Base-by-base conservation (phyloP, 2,113 vertebrate genomes). In the Chaetura pelagica region DNA sequence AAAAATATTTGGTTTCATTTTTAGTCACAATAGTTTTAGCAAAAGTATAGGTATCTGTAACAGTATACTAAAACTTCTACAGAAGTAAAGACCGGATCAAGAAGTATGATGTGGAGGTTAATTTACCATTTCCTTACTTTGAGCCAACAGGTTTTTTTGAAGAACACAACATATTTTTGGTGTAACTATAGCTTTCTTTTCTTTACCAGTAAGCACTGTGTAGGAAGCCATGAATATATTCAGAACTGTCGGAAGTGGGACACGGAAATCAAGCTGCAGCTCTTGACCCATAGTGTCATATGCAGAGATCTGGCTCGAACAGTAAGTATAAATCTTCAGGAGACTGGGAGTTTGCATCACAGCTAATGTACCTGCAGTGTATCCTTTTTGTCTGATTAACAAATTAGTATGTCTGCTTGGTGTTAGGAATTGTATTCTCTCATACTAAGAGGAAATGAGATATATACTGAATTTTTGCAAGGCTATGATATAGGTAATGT, bases 221-320 rank as follows among this genome's bases (percentile, higher is more conserved):
- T 99, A 54, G 99, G 99, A 96, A 99, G 99, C 93, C 99, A 99
- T n/a, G 99, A 99, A 96, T 99, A 99, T 51, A 99, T 99, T 97
- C 99, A 99, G 97, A 99, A 98, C 97, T 99, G 99, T 97, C 98
- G 99, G 49, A 99, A 99, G 96, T 99, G 99, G 99, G 99, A 99
- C 92, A 97, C 97, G 15, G 99, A 99, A 95, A 99, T 99, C 98
- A 98, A 98, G 61, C 98, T 99, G 75, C 99, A 99, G 90, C 99
- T 99, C 7, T 97, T 99, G 91, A 98, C 98, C 73, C 97, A 90
- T 78, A 97, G 96, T 75, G 98, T 97, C 74, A 98, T 99, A 80
- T 98, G 98, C 91, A 97, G 98, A 91, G 98, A 99, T 96, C 95
- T 99, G 96, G 99, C 99, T 6, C 98, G 99, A 69, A 98, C 97